Evolutionary conservation across 2,888 invertebrate species (phyloP).

Genomic region (Listrodromus nycthemerus): DNA sequence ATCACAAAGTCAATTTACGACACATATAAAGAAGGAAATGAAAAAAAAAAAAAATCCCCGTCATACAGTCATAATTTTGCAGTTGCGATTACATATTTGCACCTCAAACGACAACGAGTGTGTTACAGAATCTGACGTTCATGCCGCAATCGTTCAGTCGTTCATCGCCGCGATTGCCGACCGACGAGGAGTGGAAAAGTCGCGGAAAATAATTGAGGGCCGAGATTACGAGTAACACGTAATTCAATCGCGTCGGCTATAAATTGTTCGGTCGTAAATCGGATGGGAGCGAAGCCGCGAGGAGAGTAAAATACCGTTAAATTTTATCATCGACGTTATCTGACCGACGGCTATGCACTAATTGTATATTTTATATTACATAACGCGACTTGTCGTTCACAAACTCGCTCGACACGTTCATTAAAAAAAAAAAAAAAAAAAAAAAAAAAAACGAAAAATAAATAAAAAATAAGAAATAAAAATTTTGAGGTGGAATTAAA

Average conservation of each 20-base stretch:
- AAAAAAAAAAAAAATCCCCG: conserved; percentile 21
- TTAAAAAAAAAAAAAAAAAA: background rate
- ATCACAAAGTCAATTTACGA: conserved; percentile 19
- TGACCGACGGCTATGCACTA: conserved; percentile 80
- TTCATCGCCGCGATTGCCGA: conserved; percentile 13
- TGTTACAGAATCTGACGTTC: conserved; percentile 34
- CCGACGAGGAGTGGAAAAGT: conserved; percentile 4
- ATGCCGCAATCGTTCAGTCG: conserved; percentile 21
- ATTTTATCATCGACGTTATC: conserved; percentile 80
- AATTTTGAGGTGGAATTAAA: background rate
- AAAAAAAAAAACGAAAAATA: too few species aligned
- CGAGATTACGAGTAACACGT: conserved; percentile 17
- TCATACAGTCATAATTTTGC: conserved; percentile 14
- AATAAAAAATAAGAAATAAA: too few species aligned
- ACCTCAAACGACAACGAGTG: conserved; percentile 31
- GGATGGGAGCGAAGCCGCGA: background rate
- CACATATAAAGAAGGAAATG: conserved; percentile 12
- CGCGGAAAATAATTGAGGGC: background rate
- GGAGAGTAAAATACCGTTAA: conserved; percentile 11
- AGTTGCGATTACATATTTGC: conserved; percentile 22
- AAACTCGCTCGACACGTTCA: conserved; percentile 32
- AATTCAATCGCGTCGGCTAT: conserved; percentile 28
- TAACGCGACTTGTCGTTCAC: conserved; percentile 78
- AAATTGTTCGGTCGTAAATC: conserved; percentile 1
- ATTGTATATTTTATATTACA: conserved; percentile 76